Evolutionary conservation across 2,888 invertebrate genomes (phyloP).

Genomic region (Lithophane leautieri): DNA sequence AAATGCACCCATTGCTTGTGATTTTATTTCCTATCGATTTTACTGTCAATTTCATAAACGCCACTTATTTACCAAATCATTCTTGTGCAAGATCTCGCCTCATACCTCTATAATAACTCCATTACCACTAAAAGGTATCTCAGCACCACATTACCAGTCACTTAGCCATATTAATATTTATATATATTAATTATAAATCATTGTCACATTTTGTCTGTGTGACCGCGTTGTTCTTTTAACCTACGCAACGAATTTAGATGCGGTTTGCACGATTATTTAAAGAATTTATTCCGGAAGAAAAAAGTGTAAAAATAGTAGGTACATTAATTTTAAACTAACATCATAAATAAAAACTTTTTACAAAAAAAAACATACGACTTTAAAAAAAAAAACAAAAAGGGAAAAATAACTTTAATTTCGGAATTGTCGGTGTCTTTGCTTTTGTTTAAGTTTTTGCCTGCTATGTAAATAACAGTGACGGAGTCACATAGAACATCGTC

Average conservation of each 20-base stretch:
- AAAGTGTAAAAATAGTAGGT: not conserved
- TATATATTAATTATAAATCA: not conserved
- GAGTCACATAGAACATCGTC: too few relatives aligned
- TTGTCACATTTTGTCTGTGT: not conserved
- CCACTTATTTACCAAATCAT: not conserved
- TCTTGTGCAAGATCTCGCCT: not conserved
- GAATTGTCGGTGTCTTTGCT: too few relatives aligned
- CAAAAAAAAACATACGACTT: too few relatives aligned
- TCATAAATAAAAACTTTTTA: too few relatives aligned
- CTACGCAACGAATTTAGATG: not conserved
- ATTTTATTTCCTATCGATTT: not conserved
- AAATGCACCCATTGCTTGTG: not conserved
- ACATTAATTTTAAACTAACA: too few relatives aligned
- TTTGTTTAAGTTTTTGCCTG: too few relatives aligned
- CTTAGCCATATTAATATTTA: conserved; percentile 55
- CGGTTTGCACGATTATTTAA: not conserved
- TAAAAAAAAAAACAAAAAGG: too few relatives aligned
- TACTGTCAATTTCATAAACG: not conserved
- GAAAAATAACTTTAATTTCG: too few relatives aligned
- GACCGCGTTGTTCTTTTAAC: not conserved
- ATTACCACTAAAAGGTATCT: conserved; percentile 29
- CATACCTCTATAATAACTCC: conserved; percentile 45
- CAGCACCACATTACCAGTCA: conserved; percentile 3
- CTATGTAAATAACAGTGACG: too few relatives aligned
- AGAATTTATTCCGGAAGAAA: not conserved